phyloP scores from a whole-genome alignment of 37 sponge, comb jelly and placozoan genomes.

The Ephydatia muelleri region DNA sequence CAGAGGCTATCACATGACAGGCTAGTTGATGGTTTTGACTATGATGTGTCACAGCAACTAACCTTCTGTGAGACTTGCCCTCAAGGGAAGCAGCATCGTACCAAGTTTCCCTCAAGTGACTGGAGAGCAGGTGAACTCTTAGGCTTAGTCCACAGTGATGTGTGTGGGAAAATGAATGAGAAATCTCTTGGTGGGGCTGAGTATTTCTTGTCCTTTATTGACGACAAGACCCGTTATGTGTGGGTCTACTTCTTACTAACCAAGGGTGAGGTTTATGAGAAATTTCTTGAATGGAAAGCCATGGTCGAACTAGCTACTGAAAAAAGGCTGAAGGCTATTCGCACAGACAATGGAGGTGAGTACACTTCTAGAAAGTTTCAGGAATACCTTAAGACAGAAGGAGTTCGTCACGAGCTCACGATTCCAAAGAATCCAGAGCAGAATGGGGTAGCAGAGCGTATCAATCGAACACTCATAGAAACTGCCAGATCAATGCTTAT shows the following conservation, averaged over 20 bases:
- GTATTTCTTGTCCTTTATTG: conserved; percentile 48
- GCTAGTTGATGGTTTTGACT: conserved; percentile 58
- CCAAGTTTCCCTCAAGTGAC: conserved; percentile 15
- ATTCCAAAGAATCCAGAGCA: conserved; percentile 54
- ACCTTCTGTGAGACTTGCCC: conserved; percentile 41
- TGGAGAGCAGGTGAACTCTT: conserved; percentile 39
- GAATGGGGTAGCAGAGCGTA: conserved; percentile 47
- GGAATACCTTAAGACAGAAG: conserved; percentile 39
- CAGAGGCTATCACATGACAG: conserved; percentile 26
- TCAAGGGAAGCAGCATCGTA: conserved; percentile 26
- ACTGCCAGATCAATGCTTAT: conserved; percentile 64
- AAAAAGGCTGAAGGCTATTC: conserved; percentile 39
- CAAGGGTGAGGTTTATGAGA: conserved; percentile 44
- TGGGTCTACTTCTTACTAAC: conserved; percentile 38
- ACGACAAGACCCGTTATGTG: conserved; percentile 51
- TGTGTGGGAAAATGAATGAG: conserved; percentile 44
- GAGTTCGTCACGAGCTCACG: conserved; percentile 37
- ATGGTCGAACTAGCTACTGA: conserved; percentile 27
- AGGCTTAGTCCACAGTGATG: conserved; percentile 50
- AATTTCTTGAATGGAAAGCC: conserved; percentile 40
- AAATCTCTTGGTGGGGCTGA: conserved; percentile 49
- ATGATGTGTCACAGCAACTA: conserved; percentile 10
- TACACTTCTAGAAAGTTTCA: conserved; percentile 57
- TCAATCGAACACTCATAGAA: conserved; percentile 68
- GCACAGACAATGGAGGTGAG: conserved; percentile 68